Evolutionary conservation across 2,888 invertebrate genomes (phyloP), one percentile per base, ranked within the genome.

Genomic region (Leptinotarsa juncta): DNA sequence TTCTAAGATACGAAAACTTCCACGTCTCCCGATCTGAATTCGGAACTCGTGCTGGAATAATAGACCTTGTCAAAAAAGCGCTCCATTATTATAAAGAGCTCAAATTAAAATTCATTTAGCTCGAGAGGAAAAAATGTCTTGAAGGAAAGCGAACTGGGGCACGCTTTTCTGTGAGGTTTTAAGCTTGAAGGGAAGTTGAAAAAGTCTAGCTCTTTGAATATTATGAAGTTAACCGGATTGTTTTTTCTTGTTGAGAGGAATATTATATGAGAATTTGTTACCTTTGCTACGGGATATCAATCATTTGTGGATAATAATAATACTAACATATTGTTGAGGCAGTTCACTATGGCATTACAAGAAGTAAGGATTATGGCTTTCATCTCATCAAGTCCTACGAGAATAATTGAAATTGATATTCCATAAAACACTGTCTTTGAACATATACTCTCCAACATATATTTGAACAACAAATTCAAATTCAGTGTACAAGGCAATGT

Each of bases 41-140:
- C 74, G 69, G 69, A 49, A 51, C 74, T 76, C 77, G 73, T 69
- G 70, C 70, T 71, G 62, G 18, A 65, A 76, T 72, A 75, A 76
- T 74, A 73, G 76, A 72, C 76, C 79, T 77, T 74, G 77, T 79
- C 79, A 77, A 76, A 79, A 79, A 76, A 71, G 66, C 70, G 74
- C 76, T 75, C 73, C 71, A 72, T 78, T 77, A 76, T 77, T 73
- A 78, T 77, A 78, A 78, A 80, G 77, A 81, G 79, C 79, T 65
- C 77, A 75, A 81, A 82, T 82, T 82, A 82, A 82, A 81, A 81
- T 82, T 82, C 81, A 81, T 81, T 81, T 80, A 78, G 75, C 71
- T 76, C 72, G 65, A 78, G 79, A 73, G 80, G 72, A 81, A 81
- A 82, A 81, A 79, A 80, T 80, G 79, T 79, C 78, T 69, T 57